Evolutionary conservation across 2,888 invertebrate genomes (phyloP).

Genomic region (Auanema freiburgensis): DNA sequence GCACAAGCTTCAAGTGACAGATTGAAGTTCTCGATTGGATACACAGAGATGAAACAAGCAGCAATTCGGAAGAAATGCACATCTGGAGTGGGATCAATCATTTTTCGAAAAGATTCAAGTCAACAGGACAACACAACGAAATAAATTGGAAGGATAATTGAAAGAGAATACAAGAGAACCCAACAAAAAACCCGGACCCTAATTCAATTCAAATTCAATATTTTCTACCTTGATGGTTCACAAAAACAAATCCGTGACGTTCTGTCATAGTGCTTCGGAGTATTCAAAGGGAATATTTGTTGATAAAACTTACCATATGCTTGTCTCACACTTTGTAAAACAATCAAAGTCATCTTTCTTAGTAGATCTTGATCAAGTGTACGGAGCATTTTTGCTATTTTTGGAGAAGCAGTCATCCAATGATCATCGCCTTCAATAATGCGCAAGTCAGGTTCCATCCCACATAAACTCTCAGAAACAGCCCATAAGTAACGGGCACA

Average conservation of each 20-base stretch:
- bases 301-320: constrained; percentile 13
- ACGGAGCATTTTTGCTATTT: constrained; percentile 19
- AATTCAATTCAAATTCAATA: not conserved
- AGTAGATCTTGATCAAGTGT: not conserved
- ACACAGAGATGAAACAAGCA: constrained; percentile 26
- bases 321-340: constrained; percentile 6
- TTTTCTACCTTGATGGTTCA: not conserved
- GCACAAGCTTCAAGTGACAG: constrained; percentile 10
- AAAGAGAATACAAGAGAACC: not conserved
- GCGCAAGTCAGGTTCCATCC: constrained; percentile 22
- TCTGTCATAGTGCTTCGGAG: too few species aligned
- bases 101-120: not conserved
- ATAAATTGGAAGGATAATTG: not conserved
- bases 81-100: too few species aligned
- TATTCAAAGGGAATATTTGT: too few species aligned
- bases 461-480: constrained; percentile 19
- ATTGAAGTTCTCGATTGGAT: constrained; percentile 5
- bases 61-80: constrained; percentile 38
- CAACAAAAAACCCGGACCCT: not conserved
- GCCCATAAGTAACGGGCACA: constrained; percentile 33
- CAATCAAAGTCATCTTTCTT: constrained; percentile 9
- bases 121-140: not conserved
- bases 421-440: constrained; percentile 40
- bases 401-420: constrained; percentile 30
- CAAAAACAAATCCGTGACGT: not conserved